Evolutionary conservation across 2,888 invertebrate species (phyloP).

Genomic region (Tetragonisca angustula): DNA sequence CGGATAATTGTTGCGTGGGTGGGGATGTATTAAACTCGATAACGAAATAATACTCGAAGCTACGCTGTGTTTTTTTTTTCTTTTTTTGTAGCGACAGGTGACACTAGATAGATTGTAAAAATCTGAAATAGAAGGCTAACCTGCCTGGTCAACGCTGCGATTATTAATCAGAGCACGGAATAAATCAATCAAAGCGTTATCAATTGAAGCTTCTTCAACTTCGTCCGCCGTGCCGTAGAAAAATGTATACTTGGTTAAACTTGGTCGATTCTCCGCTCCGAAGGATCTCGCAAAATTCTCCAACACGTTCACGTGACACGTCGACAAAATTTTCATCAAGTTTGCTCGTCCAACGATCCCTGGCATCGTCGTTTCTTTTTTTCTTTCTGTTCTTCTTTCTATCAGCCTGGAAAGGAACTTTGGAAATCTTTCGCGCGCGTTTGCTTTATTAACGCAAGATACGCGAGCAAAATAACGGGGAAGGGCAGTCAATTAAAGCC

Average conservation of each 20-base stretch:
- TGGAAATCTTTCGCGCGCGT: slow-evolving; percentile 12
- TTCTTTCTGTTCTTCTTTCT: background rate
- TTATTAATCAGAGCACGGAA: background rate
- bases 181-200: background rate
- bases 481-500: slow-evolving; percentile 30
- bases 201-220: background rate
- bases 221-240: background rate
- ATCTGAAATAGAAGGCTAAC: too few relatives aligned
- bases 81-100: too few relatives aligned
- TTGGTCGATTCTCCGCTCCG: background rate
- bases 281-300: background rate
- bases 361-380: background rate
- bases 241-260: background rate
- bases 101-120: too few relatives aligned
- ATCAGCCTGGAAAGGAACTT: background rate
- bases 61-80: too few relatives aligned
- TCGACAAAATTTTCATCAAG: too few relatives aligned
- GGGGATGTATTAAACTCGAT: background rate
- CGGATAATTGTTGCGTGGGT: background rate
- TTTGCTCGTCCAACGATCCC: too few relatives aligned
- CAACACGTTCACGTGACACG: background rate
- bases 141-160: too few relatives aligned
- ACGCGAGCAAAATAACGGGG: slow-evolving; percentile 6
- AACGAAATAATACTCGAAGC: background rate
- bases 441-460: slow-evolving; percentile 17